Percentiles rank a stretch among this genome's conserved stretches.
phyloP scores from a whole-genome alignment of 1,140 invertebrate genomes.

The Trichoplusia ni region DNA sequence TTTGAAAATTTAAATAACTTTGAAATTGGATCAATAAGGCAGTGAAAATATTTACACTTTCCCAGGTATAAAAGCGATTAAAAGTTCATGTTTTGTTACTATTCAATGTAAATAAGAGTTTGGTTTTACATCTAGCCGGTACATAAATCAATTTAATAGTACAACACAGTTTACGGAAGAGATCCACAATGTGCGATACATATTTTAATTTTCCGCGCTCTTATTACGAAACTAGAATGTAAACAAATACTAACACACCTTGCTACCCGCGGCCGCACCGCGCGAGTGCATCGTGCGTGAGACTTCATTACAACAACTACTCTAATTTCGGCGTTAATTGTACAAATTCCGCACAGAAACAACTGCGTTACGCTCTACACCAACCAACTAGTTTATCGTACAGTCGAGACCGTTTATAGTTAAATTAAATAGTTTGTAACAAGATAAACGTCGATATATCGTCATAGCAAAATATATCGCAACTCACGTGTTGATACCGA shows the following conservation, averaged over 20 bases:
- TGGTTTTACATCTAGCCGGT: no score
- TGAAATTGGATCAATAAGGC: no score
- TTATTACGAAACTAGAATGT: constrained; percentile 26
- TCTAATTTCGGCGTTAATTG: constrained; percentile 19
- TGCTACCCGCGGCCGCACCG: no score
- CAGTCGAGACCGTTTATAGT: background rate
- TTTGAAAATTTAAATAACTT: no score
- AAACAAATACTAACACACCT: constrained; percentile 29
- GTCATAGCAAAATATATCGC: constrained; percentile 6
- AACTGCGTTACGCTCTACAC: no score
- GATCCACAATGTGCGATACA: background rate
- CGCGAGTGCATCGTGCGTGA: constrained; percentile 14
- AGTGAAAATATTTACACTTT: no score
- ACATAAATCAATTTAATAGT: background rate
- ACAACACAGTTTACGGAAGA: background rate
- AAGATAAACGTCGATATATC: background rate
- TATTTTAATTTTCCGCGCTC: constrained; percentile 10
- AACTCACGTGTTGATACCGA: constrained; percentile 52
- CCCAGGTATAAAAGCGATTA: no score
- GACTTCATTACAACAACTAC: constrained; percentile 12
- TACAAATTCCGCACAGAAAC: background rate
- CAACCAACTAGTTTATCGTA: no score
- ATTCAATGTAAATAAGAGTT: no score
- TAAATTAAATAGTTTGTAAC: background rate
- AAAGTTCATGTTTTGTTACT: no score